Percentiles rank a stretch among this genome's conserved stretches.
These are phyloP conservation scores for Adineta ricciae DNA, from an alignment of 2,888 invertebrate genomes.

Conservation along the genomic window DNA sequence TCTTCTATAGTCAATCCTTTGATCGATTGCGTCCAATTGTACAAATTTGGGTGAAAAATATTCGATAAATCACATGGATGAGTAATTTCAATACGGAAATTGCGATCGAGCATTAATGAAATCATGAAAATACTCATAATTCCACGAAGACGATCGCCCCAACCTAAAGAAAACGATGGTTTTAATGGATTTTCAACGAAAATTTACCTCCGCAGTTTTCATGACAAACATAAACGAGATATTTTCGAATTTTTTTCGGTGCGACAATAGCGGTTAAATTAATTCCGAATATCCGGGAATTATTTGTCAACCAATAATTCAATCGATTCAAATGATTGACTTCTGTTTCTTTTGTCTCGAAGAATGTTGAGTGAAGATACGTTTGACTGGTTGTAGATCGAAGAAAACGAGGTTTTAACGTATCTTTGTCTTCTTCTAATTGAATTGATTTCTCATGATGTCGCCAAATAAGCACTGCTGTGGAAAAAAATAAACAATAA, in stretches of 20 bases:
- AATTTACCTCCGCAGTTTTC: constrained; percentile 14
- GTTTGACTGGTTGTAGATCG: neutral
- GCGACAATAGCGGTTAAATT: neutral
- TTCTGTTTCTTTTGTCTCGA: neutral
- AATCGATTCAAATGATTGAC: neutral
- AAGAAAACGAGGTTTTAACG: neutral
- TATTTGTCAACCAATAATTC: neutral
- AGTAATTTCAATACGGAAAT: constrained; percentile 35
- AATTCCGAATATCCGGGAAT: neutral
- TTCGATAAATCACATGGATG: constrained; percentile 34
- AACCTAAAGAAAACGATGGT: too few species aligned
- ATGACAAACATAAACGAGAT: constrained; percentile 21
- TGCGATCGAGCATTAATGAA: constrained; percentile 33
- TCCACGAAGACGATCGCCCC: constrained; percentile 36
- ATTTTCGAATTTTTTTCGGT: neutral
- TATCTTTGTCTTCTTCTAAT: neutral
- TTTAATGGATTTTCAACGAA: too few species aligned
- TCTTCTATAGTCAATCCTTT: neutral
- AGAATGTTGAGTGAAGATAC: too few species aligned
- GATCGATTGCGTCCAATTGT: constrained; percentile 25
- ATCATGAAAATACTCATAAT: constrained; percentile 35
- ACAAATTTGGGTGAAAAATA: constrained; percentile 23
- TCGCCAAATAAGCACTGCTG: neutral
- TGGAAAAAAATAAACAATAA: neutral
- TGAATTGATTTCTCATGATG: neutral